phyloP scores from a whole-genome alignment of 2,113 vertebrate species.

The Anser brachyrhynchus region DNA sequence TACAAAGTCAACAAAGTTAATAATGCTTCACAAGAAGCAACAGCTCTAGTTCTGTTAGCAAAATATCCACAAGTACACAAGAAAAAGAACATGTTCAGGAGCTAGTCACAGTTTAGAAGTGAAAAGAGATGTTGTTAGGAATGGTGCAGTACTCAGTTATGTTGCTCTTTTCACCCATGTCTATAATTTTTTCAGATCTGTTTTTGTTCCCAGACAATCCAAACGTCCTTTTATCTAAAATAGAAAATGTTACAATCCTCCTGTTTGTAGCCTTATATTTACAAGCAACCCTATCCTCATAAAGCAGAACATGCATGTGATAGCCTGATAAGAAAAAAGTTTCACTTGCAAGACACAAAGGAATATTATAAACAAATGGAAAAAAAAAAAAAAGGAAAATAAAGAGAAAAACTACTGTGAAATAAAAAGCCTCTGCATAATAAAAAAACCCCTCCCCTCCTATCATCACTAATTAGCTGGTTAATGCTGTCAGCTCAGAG shows the following conservation, averaged over 20 bases:
- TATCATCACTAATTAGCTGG: slow-evolving; percentile 33
- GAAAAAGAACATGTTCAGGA: neutral
- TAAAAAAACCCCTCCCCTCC: neutral
- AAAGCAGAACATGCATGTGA: neutral
- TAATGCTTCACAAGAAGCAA: slow-evolving; percentile 3
- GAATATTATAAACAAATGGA: neutral
- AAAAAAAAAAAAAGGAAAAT: neutral
- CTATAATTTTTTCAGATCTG: slow-evolving; percentile 10
- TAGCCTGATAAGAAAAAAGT: neutral
- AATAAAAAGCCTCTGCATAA: neutral
- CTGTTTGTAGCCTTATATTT: neutral
- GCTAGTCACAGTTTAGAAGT: neutral
- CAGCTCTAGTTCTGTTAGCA: slow-evolving; percentile 1
- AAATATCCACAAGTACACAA: slow-evolving; percentile 4
- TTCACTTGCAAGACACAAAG: neutral
- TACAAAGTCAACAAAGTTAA: slow-evolving; percentile 7
- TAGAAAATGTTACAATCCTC: neutral
- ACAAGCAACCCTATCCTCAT: neutral
- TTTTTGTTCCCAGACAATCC: slow-evolving; percentile 9
- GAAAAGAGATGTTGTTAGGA: slow-evolving; percentile 13
- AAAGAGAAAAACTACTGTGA: neutral
- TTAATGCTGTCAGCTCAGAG: slow-evolving; percentile 47
- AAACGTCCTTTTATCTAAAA: neutral
- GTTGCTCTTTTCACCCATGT: neutral
- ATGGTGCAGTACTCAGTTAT: neutral